These are phyloP conservation scores for Ophthalmotilapia sp. DNA, from an alignment of 2,113 vertebrate genomes.

Conservation along the genomic window DNA sequence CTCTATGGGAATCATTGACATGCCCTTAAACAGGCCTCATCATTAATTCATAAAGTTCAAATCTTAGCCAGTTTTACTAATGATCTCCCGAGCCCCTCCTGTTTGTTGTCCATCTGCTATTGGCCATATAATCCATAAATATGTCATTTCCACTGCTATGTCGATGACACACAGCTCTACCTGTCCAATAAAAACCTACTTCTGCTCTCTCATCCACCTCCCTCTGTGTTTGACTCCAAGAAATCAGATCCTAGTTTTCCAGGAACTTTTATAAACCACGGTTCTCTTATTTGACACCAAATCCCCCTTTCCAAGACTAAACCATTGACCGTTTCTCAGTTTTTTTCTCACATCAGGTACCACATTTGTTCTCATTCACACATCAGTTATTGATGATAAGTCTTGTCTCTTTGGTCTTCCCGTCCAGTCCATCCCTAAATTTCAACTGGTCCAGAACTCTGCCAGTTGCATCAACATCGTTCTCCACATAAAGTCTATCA, in stretches of 20 bases:
- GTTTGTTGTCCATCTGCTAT: not conserved
- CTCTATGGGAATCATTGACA: not conserved
- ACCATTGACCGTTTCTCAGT: not conserved
- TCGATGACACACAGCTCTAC: not conserved
- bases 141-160: not conserved
- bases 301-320: not conserved
- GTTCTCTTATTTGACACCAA: not conserved
- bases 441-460: not conserved
- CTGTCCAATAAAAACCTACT: not conserved
- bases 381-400: not conserved
- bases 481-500: not conserved
- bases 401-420: not conserved
- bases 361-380: not conserved
- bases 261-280: not conserved
- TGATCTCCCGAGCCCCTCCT: accelerated
- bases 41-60: not conserved
- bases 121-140: not conserved
- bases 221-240: not conserved
- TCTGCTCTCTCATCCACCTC: not conserved
- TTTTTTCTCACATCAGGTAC: not conserved
- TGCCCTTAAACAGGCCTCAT: not conserved
- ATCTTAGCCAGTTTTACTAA: not conserved
- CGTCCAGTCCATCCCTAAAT: not conserved
- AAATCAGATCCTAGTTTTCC: not conserved
- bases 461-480: not conserved